A percentile compares a stretch with the other conserved stretches of the same genome.
Evolutionary conservation across 2,797 vertebrate species (phyloP).

Genomic region (Phylloscopus collybita): DNA sequence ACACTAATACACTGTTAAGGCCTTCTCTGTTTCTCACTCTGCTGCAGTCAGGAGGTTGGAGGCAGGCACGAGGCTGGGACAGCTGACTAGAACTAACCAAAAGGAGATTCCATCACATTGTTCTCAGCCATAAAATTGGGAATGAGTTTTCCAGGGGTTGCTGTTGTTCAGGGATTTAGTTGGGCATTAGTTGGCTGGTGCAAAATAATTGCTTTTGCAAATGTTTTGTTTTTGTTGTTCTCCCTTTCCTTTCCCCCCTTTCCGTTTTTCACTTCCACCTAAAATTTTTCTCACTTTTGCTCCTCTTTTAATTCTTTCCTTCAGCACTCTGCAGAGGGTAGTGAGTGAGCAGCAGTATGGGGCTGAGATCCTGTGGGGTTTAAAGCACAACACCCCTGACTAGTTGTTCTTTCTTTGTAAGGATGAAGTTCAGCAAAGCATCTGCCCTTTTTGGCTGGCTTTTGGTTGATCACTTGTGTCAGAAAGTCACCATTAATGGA

Average conservation of each 20-base stretch:
- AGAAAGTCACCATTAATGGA: background rate
- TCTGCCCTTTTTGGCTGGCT: background rate
- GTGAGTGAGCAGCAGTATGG: background rate
- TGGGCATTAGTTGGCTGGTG: background rate
- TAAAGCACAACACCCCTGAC: background rate
- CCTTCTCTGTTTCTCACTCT: background rate
- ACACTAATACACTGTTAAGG: background rate
- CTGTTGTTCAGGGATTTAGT: background rate
- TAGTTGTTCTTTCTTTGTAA: background rate
- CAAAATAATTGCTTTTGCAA: background rate
- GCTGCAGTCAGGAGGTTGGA: background rate
- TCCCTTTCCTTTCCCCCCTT: fast-evolving
- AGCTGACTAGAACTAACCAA: background rate
- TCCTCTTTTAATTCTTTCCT: background rate
- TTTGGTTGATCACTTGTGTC: background rate
- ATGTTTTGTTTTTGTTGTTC: background rate
- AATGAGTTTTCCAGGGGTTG: background rate
- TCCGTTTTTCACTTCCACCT: background rate
- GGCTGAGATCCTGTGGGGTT: background rate
- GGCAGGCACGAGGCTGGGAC: background rate
- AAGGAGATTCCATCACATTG: background rate
- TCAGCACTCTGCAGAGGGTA: background rate
- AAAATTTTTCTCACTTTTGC: background rate
- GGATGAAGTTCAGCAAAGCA: background rate
- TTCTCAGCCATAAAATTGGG: background rate